Percentiles rank a stretch among this genome's conserved stretches.
phyloP scores from a whole-genome alignment of 2,797 vertebrate genomes.

The Sus cebifrons region DNA sequence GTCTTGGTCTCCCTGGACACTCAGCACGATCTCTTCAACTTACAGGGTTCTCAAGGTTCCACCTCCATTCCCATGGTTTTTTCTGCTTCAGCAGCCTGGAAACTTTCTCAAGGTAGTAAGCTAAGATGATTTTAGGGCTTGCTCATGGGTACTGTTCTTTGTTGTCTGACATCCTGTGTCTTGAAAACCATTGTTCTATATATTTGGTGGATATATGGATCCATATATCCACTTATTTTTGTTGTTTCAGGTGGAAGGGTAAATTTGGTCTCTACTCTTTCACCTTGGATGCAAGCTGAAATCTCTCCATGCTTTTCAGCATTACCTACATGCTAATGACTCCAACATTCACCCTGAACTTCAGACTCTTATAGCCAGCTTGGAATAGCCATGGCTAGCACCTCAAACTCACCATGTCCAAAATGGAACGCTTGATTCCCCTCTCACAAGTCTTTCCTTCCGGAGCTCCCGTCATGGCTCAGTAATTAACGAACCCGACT shows the following conservation, averaged over 20 bases:
- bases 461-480: too few species aligned
- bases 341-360: not conserved
- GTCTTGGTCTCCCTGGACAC: not conserved
- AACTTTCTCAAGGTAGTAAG: not conserved
- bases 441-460: not conserved
- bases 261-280: not conserved
- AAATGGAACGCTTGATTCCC: not conserved
- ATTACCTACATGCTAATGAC: not conserved
- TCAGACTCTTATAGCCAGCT: not conserved
- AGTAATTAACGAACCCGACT: too few species aligned
- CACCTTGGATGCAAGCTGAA: not conserved
- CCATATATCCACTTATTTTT: not conserved
- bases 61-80: not conserved
- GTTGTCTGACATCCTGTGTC: not conserved
- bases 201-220: not conserved
- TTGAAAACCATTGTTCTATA: not conserved
- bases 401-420: not conserved
- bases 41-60: not conserved
- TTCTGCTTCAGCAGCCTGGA: not conserved
- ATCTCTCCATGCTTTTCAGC: not conserved
- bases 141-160: not conserved
- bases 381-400: not conserved
- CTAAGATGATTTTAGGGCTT: not conserved
- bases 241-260: not conserved
- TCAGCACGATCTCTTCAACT: not conserved